Evolutionary conservation across 2,113 vertebrate species (phyloP).

Genomic region (Corydoras sp.): DNA sequence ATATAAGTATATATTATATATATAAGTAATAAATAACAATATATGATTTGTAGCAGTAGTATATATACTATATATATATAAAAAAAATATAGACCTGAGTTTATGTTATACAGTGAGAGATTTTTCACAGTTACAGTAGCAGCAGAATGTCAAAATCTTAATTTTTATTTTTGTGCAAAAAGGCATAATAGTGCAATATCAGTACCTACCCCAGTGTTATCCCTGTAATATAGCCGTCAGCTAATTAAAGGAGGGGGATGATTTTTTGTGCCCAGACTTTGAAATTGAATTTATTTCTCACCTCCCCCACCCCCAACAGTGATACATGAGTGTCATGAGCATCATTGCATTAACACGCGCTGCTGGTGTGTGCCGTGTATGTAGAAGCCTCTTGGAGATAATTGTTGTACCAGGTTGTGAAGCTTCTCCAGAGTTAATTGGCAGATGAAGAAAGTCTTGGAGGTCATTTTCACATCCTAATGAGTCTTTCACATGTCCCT

Average conservation of each 20-base stretch:
- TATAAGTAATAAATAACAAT: no score
- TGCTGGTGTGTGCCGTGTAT: constrained; percentile 21
- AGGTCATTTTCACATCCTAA: constrained; percentile 55
- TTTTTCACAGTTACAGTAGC: no score
- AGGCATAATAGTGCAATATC: no score
- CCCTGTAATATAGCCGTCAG: constrained; percentile 20
- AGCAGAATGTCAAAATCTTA: no score
- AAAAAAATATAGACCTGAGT: no score
- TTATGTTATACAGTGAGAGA: no score
- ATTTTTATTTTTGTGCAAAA: no score
- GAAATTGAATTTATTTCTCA: constrained; percentile 25
- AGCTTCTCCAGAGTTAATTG: constrained; percentile 57
- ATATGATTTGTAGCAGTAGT: no score
- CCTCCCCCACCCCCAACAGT: constrained; percentile 3
- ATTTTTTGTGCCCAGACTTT: constrained; percentile 13
- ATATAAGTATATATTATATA: no score
- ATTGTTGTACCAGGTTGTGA: constrained; percentile 43
- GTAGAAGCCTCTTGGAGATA: constrained; percentile 23
- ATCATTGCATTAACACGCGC: constrained; percentile 12
- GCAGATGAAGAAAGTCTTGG: constrained; percentile 52
- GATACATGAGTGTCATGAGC: constrained; percentile 28
- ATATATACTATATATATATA: no score
- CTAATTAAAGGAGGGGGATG: constrained; percentile 12
- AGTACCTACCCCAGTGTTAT: constrained; percentile 8
- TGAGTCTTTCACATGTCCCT: constrained; percentile 34